phyloP scores from a whole-genome alignment of 2,113 vertebrate genomes.

The Hippocampus abdominalis region DNA sequence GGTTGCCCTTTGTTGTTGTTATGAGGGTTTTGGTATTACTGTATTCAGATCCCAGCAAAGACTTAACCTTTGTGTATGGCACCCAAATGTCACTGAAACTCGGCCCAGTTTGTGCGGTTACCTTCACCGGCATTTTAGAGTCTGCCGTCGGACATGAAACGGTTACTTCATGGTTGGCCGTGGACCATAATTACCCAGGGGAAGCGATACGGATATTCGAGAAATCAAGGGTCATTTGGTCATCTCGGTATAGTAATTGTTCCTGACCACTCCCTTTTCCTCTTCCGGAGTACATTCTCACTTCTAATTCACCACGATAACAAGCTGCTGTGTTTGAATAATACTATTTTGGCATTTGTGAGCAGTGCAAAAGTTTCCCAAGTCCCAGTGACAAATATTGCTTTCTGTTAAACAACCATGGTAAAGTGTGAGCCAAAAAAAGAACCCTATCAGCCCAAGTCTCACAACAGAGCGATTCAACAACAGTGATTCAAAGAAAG shows the following conservation, averaged over 20 bases:
- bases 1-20: slow-evolving; percentile 17
- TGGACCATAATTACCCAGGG: background rate
- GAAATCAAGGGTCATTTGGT: slow-evolving; percentile 7
- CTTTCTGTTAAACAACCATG: background rate
- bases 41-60: slow-evolving; percentile 15
- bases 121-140: background rate
- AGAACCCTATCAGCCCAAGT: background rate
- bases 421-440: background rate
- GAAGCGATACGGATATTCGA: background rate
- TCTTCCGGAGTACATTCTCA: background rate
- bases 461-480: background rate
- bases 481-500: background rate
- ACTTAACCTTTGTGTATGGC: slow-evolving; percentile 23
- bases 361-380: background rate
- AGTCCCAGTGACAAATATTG: background rate
- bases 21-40: slow-evolving; percentile 6
- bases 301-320: background rate
- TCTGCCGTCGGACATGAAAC: background rate
- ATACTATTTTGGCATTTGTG: background rate
- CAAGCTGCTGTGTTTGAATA: background rate
- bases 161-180: background rate
- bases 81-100: slow-evolving; percentile 28
- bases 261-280: background rate
- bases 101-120: slow-evolving; percentile 13
- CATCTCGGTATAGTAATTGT: background rate